Evolutionary conservation across 2,888 invertebrate genomes (phyloP), one percentile per base, ranked within the genome.

Genomic region (Macrophya annulata): DNA sequence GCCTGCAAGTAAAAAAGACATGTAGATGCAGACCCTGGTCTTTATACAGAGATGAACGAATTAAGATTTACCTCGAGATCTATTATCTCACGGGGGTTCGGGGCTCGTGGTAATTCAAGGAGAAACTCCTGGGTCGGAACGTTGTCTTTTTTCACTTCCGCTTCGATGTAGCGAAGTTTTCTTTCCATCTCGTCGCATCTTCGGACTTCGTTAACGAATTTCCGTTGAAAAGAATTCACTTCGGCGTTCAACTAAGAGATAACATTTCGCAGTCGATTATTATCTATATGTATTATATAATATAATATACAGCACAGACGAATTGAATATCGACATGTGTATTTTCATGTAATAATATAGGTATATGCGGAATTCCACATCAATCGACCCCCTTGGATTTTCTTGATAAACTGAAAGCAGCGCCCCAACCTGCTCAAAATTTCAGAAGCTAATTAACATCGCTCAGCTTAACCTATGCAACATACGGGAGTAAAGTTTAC

Each of bases 131-230:
- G 96, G 91, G 98, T 96, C 59, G 96, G 96, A 40, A 99, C 97
- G 1, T 95, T 95, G 89, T 98, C 98, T 93, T 97, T 98, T 90
- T 96, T 97, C 90, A 99, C 98, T 94, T 99, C 99, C 91, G 98
- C 98, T 94, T 99, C 99, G 92, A 99, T 94, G 92, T 98, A 99
- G 12, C 99, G 96, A 40, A 99, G 95, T 93, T 99, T 99, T 86
- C 99, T 96, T 94, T 99, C 99, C 99, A 99, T 99, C 94, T 99
- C 99, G 94, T 99, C 99, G 93, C 99, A 99, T 83, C 99, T 96
- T 79, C 99, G 96, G 74, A 99, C 99, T 94, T 99, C 99, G 94
- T 98, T 99, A 86, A 99, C 99, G 94, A 99, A 99, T 93, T 99
- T 99, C 88, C 99, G 96, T 96, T 99, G 99, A 93, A 99, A 99